phyloP scores from a whole-genome alignment of 2,797 vertebrate genomes.

The Fistularia commersonii region DNA sequence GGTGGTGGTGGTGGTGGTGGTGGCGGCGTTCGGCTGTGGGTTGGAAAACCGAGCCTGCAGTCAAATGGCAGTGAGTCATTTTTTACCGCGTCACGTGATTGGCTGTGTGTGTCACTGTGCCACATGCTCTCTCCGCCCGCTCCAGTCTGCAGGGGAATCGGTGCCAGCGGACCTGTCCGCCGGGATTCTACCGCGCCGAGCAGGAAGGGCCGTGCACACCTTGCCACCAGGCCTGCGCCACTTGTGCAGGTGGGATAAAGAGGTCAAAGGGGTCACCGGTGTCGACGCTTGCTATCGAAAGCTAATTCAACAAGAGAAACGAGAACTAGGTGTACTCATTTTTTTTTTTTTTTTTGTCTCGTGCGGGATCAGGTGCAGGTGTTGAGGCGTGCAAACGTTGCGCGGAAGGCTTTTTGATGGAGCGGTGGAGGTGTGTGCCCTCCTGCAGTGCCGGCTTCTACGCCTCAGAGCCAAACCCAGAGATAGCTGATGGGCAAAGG shows the following conservation, averaged over 20 bases:
- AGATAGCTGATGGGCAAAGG: constrained; percentile 73
- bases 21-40: constrained; percentile 32
- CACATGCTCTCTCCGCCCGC: constrained; percentile 50
- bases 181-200: constrained; percentile 80
- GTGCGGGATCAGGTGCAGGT: constrained; percentile 77
- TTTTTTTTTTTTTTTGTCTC: not conserved
- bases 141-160: constrained; percentile 85
- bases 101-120: constrained; percentile 45
- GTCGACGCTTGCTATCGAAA: not conserved
- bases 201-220: constrained; percentile 78
- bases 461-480: constrained; percentile 69
- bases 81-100: constrained; percentile 42
- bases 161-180: constrained; percentile 81
- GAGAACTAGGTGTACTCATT: not conserved
- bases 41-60: constrained; percentile 36
- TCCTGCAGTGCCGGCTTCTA: constrained; percentile 87
- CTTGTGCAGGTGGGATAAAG: constrained; percentile 84
- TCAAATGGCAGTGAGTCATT: constrained; percentile 54
- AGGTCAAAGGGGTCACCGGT: not conserved
- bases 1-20: constrained; percentile 30
- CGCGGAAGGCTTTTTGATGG: constrained; percentile 84
- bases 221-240: constrained; percentile 86
- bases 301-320: not conserved
- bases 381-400: constrained; percentile 84
- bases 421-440: constrained; percentile 88